phyloP scores from a whole-genome alignment of 2,888 invertebrate genomes.

The Cheiracanthium punctorium region DNA sequence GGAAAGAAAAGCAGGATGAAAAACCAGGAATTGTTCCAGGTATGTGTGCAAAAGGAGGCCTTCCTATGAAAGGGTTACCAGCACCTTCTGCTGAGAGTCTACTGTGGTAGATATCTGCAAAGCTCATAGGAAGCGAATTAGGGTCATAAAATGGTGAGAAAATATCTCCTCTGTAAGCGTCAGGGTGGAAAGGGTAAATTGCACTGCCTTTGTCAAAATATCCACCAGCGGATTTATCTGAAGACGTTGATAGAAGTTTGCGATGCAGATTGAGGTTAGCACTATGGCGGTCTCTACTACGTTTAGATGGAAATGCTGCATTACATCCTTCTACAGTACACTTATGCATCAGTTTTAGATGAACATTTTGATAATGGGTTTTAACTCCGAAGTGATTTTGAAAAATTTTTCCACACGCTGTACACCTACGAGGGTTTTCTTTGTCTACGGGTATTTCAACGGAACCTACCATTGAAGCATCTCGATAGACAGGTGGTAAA shows the following conservation, averaged over 20 bases:
- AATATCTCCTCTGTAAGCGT: slow-evolving; percentile 82
- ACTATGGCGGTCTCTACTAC: slow-evolving; percentile 93
- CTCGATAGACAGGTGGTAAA: slow-evolving; percentile 74
- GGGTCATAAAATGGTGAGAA: slow-evolving; percentile 84
- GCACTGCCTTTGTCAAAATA: slow-evolving; percentile 74
- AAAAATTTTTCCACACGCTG: slow-evolving; percentile 93
- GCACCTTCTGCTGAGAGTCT: slow-evolving; percentile 62
- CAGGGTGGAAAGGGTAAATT: slow-evolving; percentile 78
- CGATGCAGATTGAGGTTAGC: slow-evolving; percentile 93
- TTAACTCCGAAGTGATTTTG: slow-evolving; percentile 95
- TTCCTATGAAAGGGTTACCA: slow-evolving; percentile 50
- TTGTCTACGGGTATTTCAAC: slow-evolving; percentile 91
- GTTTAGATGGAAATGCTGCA: slow-evolving; percentile 94
- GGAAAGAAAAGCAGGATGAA: slow-evolving; percentile 46
- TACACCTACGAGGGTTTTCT: slow-evolving; percentile 92
- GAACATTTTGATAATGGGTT: slow-evolving; percentile 96
- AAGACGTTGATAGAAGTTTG: slow-evolving; percentile 85
- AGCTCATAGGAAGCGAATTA: slow-evolving; percentile 65
- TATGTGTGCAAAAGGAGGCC: slow-evolving; percentile 53
- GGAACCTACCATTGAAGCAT: slow-evolving; percentile 72
- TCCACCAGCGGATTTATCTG: slow-evolving; percentile 42
- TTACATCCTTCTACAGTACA: slow-evolving; percentile 96
- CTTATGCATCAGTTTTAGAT: slow-evolving; percentile 95
- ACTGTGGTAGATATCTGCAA: slow-evolving; percentile 70
- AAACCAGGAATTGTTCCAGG: slow-evolving; percentile 47